A percentile compares a stretch with the other conserved stretches of the same genome.
phyloP scores from a whole-genome alignment of 1,140 invertebrate species.

The Zaprionus gabonicus region DNA sequence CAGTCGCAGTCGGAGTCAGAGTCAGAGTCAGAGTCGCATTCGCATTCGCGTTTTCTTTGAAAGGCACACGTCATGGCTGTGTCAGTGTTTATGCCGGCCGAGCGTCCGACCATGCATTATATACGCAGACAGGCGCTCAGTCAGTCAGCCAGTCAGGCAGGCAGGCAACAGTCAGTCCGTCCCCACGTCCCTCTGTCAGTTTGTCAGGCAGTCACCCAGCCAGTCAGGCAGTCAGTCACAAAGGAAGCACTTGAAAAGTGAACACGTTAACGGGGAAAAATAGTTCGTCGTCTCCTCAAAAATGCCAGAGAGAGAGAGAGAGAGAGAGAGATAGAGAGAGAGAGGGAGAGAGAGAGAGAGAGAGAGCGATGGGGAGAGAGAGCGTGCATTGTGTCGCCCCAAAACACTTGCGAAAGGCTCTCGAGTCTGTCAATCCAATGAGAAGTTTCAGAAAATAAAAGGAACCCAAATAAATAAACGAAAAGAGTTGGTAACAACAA shows the following conservation, averaged over 20 bases:
- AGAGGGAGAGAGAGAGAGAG: no score
- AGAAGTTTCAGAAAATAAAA: constrained; percentile 27
- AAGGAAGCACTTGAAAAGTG: constrained; percentile 77
- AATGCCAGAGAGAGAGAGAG: constrained; percentile 27
- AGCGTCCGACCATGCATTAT: constrained; percentile 67
- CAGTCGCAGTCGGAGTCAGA: not conserved
- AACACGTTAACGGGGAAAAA: constrained; percentile 76
- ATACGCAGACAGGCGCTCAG: constrained; percentile 66
- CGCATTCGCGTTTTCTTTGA: constrained; percentile 65
- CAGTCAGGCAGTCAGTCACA: constrained; percentile 30
- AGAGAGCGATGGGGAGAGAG: not conserved
- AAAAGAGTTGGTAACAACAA: constrained; percentile 3
- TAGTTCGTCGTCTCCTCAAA: constrained; percentile 74
- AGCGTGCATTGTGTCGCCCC: constrained; percentile 61
- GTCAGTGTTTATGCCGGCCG: constrained; percentile 74
- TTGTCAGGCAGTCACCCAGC: constrained; percentile 45
- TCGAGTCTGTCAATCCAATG: constrained; percentile 70
- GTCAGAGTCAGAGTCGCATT: constrained; percentile 5
- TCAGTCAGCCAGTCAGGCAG: constrained; percentile 39
- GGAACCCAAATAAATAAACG: constrained; percentile 8
- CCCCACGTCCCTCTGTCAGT: constrained; percentile 41
- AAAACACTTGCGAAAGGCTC: constrained; percentile 72
- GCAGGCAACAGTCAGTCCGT: constrained; percentile 29
- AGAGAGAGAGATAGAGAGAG: not conserved
- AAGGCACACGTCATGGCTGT: constrained; percentile 78